Conservation (phyloP, 1,140 invertebrate species). For the Nephotettix cincticeps region DNA sequence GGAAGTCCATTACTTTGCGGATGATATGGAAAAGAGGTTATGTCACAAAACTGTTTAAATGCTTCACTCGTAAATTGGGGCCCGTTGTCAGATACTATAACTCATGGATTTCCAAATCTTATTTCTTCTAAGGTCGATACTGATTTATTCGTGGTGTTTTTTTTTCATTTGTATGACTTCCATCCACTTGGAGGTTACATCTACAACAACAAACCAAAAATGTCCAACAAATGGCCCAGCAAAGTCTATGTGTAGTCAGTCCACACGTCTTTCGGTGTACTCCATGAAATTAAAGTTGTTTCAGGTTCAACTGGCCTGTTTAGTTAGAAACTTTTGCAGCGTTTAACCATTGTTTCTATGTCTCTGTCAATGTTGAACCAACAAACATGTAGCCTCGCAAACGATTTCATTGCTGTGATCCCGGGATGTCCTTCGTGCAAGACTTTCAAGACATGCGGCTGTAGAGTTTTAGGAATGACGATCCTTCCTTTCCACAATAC, state of each 20-base stretch:
- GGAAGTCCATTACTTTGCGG: no score
- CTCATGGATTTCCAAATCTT: not conserved
- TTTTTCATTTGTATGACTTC: no score
- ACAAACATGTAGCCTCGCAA: not conserved
- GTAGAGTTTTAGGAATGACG: not conserved
- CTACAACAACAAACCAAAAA: not conserved
- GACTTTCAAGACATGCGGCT: not conserved
- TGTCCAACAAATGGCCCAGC: not conserved
- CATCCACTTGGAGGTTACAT: not conserved
- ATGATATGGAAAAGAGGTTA: no score
- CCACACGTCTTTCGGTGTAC: not conserved
- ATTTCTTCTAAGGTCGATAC: no score
- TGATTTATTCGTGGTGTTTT: no score
- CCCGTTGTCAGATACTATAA: conserved; percentile 3
- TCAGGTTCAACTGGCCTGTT: not conserved
- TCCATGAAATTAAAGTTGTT: not conserved
- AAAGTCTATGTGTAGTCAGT: not conserved
- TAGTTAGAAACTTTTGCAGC: not conserved
- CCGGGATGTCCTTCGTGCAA: not conserved
- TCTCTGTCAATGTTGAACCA: not conserved
- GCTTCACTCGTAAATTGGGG: not conserved
- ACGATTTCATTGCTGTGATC: not conserved
- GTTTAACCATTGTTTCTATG: not conserved
- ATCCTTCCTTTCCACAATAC: not conserved
- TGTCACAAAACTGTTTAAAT: conserved; percentile 10